phyloP scores from a whole-genome alignment of 2,113 vertebrate genomes.

The Tragelaphus buxtoni region DNA sequence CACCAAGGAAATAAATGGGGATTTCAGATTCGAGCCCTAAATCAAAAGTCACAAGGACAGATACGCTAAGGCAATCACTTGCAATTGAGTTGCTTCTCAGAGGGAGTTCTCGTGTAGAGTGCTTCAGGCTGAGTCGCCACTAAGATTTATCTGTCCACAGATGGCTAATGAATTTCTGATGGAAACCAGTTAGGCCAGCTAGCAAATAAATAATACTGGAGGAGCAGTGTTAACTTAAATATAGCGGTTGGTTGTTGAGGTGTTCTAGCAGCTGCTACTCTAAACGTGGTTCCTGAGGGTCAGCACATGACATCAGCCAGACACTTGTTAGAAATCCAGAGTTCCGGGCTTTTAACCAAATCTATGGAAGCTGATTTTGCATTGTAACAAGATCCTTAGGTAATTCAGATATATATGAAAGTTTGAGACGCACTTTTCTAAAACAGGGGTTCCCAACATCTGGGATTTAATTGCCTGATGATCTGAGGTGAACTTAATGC shows the following conservation, averaged over 20 bases:
- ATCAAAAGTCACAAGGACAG: constrained; percentile 46
- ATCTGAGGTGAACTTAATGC: not conserved
- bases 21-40: constrained; percentile 33
- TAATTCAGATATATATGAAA: not conserved
- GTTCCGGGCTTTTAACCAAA: not conserved
- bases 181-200: constrained; percentile 3
- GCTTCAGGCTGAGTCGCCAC: not conserved
- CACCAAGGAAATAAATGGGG: constrained; percentile 23
- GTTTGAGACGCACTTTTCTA: not conserved
- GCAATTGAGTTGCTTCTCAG: constrained; percentile 10
- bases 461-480: not conserved
- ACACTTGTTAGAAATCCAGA: not conserved
- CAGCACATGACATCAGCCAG: not conserved
- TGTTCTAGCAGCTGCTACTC: not conserved
- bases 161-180: not conserved
- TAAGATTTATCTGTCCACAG: not conserved
- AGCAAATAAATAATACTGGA: not conserved
- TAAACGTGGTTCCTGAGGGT: not conserved
- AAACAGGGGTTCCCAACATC: not conserved
- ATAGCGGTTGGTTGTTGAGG: not conserved
- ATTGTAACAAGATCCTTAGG: not conserved
- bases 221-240: not conserved
- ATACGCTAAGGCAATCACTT: not conserved
- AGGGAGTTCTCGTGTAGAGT: not conserved
- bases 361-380: not conserved